A percentile compares a stretch with the other conserved stretches of the same genome.
phyloP scores from a whole-genome alignment of 2,888 invertebrate species.

The Icerya purchasi region DNA sequence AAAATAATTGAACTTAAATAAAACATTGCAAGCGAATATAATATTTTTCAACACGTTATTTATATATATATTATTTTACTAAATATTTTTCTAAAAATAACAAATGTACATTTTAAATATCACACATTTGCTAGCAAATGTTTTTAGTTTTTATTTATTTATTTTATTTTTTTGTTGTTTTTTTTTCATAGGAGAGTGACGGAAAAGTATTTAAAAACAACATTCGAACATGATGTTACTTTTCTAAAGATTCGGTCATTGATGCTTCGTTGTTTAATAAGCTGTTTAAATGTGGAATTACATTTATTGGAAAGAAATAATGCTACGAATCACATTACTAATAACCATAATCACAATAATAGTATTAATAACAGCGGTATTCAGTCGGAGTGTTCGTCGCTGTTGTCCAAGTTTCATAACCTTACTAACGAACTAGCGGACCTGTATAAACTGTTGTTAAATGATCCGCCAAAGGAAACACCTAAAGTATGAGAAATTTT shows the following conservation, averaged over 20 bases:
- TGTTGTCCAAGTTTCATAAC: background rate
- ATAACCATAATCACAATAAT: background rate
- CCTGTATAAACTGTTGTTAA: background rate
- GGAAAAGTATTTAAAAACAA: background rate
- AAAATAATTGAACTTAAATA: too few species aligned
- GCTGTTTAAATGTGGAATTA: background rate
- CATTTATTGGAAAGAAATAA: background rate
- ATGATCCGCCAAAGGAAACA: background rate
- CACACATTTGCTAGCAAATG: too few species aligned
- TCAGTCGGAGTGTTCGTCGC: too few species aligned
- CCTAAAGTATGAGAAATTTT: background rate
- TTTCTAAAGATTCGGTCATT: background rate
- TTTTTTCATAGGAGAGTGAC: background rate
- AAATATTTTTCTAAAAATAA: too few species aligned
- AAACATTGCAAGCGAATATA: too few species aligned
- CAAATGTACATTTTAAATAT: too few species aligned
- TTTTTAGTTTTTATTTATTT: too few species aligned
- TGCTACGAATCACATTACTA: background rate
- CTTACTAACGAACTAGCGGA: background rate
- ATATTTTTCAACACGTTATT: too few species aligned
- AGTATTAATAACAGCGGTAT: background rate
- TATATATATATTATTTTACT: too few species aligned
- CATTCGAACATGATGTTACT: background rate
- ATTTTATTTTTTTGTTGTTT: too few species aligned
- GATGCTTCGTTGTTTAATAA: background rate